phyloP scores from a whole-genome alignment of 1,140 invertebrate species.

The Trichonephila inaurata region DNA sequence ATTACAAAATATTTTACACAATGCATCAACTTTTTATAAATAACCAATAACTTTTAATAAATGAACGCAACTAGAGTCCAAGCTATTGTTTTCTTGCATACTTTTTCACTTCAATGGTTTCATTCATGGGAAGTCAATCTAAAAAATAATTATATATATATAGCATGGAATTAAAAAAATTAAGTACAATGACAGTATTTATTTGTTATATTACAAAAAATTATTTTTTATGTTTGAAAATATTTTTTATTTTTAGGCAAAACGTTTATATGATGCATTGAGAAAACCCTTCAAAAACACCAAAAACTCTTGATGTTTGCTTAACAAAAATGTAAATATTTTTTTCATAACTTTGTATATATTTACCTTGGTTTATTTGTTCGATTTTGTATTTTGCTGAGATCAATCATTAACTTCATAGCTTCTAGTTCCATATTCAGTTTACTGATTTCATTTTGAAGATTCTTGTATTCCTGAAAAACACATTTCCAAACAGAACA shows the following conservation, averaged over 20 bases:
- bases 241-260: slow-evolving; percentile 37
- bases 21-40: no score
- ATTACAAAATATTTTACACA: no score
- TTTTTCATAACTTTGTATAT: slow-evolving; percentile 6
- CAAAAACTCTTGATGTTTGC: neutral
- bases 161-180: no score
- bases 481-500: neutral
- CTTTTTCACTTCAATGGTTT: no score
- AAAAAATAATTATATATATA: no score
- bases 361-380: slow-evolving; percentile 33
- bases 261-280: slow-evolving; percentile 60
- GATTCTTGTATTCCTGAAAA: slow-evolving; percentile 46
- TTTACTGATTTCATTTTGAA: slow-evolving; percentile 42
- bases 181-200: no score
- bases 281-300: slow-evolving; percentile 58
- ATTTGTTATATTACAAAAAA: no score
- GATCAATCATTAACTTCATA: slow-evolving; percentile 51
- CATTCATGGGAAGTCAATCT: no score
- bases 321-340: neutral
- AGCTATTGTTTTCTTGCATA: no score
- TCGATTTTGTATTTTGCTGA: slow-evolving; percentile 38
- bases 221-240: no score
- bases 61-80: no score
- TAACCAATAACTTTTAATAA: no score
- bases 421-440: slow-evolving; percentile 28